Conservation (phyloP, 1,140 invertebrate genomes). For the Drosophila auraria region DNA sequence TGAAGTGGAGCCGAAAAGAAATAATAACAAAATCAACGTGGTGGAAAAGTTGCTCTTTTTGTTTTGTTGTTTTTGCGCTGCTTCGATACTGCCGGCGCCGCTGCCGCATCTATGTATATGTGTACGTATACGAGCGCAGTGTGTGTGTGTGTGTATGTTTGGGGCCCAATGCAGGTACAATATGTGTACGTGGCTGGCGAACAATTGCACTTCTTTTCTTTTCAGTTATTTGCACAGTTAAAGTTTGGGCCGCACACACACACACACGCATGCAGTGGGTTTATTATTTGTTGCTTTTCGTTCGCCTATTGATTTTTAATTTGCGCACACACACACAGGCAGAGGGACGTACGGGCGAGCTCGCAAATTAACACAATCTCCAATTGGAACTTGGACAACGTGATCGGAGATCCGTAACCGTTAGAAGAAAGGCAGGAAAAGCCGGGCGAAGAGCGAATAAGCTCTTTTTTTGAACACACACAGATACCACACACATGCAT, state of each 20-base stretch:
- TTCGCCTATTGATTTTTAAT: conserved; percentile 42
- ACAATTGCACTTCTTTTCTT: conserved; percentile 44
- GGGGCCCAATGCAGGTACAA: conserved; percentile 37
- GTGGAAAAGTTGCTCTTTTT: conserved; percentile 36
- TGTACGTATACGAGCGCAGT: not conserved
- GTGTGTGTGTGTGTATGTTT: conserved; percentile 7
- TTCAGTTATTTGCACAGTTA: conserved; percentile 33
- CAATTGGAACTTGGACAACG: conserved; percentile 27
- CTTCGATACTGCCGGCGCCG: conserved; percentile 28
- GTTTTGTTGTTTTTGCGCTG: conserved; percentile 31
- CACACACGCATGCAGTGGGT: conserved; percentile 4
- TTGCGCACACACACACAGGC: conserved; percentile 11
- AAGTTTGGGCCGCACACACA: conserved; percentile 10
- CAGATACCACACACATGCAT: conserved; percentile 12
- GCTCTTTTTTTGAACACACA: conserved; percentile 17
- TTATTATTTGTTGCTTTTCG: conserved; percentile 15
- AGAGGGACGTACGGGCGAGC: not conserved
- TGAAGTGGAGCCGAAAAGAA: conserved; percentile 39
- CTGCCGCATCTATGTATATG: conserved; percentile 9
- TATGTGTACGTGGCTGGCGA: conserved; percentile 42
- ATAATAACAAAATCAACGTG: conserved; percentile 51
- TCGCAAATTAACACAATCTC: conserved; percentile 34
- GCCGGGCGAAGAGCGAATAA: conserved; percentile 21
- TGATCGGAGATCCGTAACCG: conserved; percentile 45
- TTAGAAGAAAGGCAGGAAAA: conserved; percentile 24